Conservation (phyloP, 53 echinoderm and acorn worm genomes). For the Patiria pectinifera region DNA sequence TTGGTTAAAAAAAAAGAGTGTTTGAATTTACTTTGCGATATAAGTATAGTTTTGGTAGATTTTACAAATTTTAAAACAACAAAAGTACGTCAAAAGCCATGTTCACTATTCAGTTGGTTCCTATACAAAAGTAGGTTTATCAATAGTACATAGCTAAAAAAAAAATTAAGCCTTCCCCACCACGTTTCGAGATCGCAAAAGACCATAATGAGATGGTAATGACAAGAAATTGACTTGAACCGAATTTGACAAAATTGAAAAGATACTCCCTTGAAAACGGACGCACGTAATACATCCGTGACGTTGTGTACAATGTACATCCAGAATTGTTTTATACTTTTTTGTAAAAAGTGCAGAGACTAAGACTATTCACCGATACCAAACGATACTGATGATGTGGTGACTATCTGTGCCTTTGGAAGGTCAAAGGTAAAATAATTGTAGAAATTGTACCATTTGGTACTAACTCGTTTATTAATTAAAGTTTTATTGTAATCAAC, state of each 20-base stretch:
- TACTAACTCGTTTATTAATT: background rate
- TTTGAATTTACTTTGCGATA: no score
- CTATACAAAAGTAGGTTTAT: background rate
- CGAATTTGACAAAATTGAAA: background rate
- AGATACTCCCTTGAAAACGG: background rate
- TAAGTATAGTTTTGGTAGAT: background rate
- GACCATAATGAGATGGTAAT: background rate
- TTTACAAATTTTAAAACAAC: background rate
- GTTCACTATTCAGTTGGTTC: no score
- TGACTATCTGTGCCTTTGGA: conserved; percentile 30
- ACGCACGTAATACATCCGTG: background rate
- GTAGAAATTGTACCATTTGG: background rate
- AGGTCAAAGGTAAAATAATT: conserved; percentile 4
- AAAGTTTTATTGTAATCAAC: background rate
- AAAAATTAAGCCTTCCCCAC: background rate
- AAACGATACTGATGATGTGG: conserved; percentile 9
- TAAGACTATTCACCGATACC: background rate
- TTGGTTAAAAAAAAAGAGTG: no score
- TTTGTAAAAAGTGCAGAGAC: background rate
- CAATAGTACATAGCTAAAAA: background rate
- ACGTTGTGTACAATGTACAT: conserved; percentile 1
- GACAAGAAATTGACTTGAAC: background rate
- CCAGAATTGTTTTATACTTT: background rate
- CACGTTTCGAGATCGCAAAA: background rate
- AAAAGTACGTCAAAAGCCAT: no score